phyloP scores from a whole-genome alignment of 2,113 vertebrate species.

The Hucho hucho region DNA sequence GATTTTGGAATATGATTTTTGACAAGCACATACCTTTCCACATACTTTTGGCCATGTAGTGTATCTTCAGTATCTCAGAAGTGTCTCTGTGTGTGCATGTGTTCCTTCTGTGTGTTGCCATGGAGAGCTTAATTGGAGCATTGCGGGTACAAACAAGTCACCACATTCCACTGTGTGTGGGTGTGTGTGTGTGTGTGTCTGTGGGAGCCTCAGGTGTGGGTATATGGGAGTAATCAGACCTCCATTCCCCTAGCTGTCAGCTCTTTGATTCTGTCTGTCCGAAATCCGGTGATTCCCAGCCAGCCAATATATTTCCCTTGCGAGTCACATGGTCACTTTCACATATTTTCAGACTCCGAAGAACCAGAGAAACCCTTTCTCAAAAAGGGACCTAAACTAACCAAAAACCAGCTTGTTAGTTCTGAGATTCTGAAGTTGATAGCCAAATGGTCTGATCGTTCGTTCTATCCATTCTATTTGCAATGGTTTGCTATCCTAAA shows the following conservation, averaged over 20 bases:
- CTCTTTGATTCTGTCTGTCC: conserved; percentile 62
- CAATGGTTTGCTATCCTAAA: too few species aligned
- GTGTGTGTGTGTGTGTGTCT: conserved; percentile 24
- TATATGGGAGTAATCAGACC: conserved; percentile 64
- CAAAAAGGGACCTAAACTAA: conserved; percentile 17
- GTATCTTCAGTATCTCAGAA: too few species aligned
- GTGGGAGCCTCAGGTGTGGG: conserved; percentile 63
- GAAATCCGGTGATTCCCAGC: conserved; percentile 51
- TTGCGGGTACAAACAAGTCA: background rate
- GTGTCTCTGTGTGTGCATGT: background rate
- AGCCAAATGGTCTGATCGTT: too few species aligned
- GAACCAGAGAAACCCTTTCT: conserved; percentile 47
- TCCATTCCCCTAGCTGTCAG: conserved; percentile 67
- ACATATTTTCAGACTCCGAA: conserved; percentile 38
- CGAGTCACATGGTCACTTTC: conserved; percentile 49
- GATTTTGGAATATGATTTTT: too few species aligned
- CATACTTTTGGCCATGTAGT: too few species aligned
- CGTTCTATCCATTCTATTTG: too few species aligned
- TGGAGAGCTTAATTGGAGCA: background rate
- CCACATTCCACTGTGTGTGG: too few species aligned
- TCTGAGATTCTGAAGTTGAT: too few species aligned
- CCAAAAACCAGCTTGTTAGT: too few species aligned
- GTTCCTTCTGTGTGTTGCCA: background rate
- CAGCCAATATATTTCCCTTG: conserved; percentile 67
- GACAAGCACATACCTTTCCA: too few species aligned